Base-by-base conservation (phyloP, 2,888 invertebrate genomes). In the Leptopterna dolabrata region DNA sequence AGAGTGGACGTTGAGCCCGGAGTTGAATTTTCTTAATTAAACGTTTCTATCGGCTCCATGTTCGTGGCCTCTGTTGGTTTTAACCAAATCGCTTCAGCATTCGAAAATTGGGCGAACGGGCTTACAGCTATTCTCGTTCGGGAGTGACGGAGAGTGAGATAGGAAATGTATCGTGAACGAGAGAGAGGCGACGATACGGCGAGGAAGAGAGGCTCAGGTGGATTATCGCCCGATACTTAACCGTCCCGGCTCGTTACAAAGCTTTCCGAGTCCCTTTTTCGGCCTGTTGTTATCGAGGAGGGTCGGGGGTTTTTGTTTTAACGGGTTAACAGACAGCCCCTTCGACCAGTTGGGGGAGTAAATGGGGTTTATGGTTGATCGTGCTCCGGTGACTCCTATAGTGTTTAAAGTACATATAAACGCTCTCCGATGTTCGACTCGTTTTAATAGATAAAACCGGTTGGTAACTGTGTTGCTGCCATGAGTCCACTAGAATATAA, bases 161-260 rank as follows among this genome's bases (percentile, higher is more conserved):
- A 11, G 24, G 55, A 19, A 19, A 9, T 19, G 3, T 16, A 19
- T 6, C 16, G n/a, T 51, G 51, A 16, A 6, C 6, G n/a, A 9
- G 51, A 51, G 51, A 51, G 51, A 63, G 4, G 36, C 36, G 36
- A 36, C 7, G 36, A 36, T 36, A 73, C 11, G 73, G 55, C 0
- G 55, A 11, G 27, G 3, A 11, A 16, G 30, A 29, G 1, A n/a
- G 81, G 81, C 55, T 81, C 81, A 81, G 81, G 51, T 81, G 81
- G 81, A 81, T 81, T 81, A 81, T 81, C 45, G 51, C 55, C 47
- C 81, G 81, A 81, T 81, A 81, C 81, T 81, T 81, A 81, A 81
- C 78, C 78, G 30, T 27, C 55, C 73, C 27, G 81, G 45, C 81
- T 81, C 81, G 81, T 81, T 81, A 81, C 81, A 73, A 73, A 73